A percentile compares a stretch with the other conserved stretches of the same genome.
These are phyloP conservation scores for Callorhinus ursinus DNA, from an alignment of 2,113 vertebrate genomes.

Conservation along the genomic window DNA sequence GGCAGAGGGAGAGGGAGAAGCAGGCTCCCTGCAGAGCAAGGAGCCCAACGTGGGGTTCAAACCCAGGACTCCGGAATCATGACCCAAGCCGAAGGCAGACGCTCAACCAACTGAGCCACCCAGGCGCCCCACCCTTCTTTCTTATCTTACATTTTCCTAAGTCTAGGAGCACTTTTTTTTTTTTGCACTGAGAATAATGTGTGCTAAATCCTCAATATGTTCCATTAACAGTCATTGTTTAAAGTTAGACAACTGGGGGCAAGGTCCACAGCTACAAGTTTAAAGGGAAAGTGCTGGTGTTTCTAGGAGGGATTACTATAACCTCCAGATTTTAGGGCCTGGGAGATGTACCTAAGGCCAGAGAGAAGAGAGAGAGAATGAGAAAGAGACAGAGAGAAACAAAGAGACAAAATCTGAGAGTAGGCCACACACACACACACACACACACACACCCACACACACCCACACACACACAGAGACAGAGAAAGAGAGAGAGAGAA, in stretches of 20 bases:
- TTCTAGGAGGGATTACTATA: background rate
- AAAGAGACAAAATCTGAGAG: background rate
- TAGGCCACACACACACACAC: background rate
- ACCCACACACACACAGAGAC: background rate
- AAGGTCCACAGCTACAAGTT: background rate
- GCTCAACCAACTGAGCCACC: no score
- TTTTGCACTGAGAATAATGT: background rate
- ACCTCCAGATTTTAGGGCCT: background rate
- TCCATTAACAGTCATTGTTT: background rate
- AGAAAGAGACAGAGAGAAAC: background rate
- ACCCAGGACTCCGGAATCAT: no score
- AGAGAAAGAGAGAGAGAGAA: background rate
- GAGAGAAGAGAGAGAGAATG: background rate
- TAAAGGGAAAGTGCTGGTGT: background rate
- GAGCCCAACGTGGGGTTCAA: no score
- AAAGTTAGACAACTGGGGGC: background rate
- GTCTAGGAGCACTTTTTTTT: background rate
- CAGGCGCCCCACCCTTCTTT: background rate
- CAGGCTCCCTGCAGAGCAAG: no score
- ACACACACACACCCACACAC: no score
- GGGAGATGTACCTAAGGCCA: background rate
- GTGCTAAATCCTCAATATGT: background rate
- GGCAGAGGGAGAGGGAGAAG: no score
- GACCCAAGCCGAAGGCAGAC: no score
- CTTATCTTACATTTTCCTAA: conserved; percentile 13